Evolutionary conservation across 2,888 invertebrate species (phyloP).

Genomic region (Pecten maximus): DNA sequence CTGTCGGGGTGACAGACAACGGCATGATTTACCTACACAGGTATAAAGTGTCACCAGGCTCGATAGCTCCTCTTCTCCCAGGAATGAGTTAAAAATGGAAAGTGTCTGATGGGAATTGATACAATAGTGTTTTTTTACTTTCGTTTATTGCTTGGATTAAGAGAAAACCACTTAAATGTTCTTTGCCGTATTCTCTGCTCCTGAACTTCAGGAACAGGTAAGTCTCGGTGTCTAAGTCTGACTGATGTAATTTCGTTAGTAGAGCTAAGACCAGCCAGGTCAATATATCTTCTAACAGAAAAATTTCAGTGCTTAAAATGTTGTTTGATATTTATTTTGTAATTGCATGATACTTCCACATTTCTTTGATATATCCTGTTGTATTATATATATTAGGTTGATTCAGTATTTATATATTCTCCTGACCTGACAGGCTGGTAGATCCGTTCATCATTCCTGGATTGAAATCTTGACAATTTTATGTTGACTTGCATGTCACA

Average conservation of each 20-base stretch:
- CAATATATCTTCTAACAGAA: not conserved
- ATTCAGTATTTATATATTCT: not conserved
- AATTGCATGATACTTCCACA: not conserved
- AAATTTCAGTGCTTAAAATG: not conserved
- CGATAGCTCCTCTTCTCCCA: not conserved
- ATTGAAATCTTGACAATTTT: not conserved
- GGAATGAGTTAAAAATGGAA: not conserved
- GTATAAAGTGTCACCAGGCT: not conserved
- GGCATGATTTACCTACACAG: slow-evolving; percentile 18
- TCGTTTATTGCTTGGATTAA: not conserved
- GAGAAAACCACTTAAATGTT: slow-evolving; percentile 18
- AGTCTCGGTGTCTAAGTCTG: not conserved
- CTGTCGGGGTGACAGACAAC: slow-evolving; percentile 5
- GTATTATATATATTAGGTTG: not conserved
- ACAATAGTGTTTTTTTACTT: not conserved
- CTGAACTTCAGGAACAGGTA: slow-evolving; percentile 10
- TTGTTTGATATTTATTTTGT: not conserved
- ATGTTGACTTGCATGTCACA: not conserved
- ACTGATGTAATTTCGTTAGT: too few species aligned
- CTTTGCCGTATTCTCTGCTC: slow-evolving; percentile 30
- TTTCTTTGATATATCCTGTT: not conserved
- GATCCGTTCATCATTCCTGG: not conserved
- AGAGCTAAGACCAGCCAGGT: too few species aligned
- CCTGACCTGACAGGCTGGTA: not conserved
- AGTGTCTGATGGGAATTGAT: not conserved